Conservation (phyloP, 2,888 invertebrate species). For the Drosophila emarginata region DNA sequence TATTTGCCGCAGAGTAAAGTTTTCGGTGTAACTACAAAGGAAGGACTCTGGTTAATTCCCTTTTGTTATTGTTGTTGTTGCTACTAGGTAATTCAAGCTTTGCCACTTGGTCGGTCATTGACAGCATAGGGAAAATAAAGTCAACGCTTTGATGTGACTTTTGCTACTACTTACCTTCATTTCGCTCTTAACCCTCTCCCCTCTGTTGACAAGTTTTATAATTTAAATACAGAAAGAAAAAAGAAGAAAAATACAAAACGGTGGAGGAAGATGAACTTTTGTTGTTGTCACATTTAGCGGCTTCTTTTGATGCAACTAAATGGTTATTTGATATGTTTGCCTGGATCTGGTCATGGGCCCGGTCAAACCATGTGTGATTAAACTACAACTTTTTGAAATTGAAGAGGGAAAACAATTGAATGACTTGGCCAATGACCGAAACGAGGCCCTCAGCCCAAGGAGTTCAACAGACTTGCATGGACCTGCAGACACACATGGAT, state of each 20-base stretch:
- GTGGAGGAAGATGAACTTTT: conserved; percentile 28
- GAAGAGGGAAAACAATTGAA: conserved; percentile 41
- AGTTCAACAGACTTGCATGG: conserved; percentile 8
- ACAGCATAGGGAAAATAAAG: conserved; percentile 48
- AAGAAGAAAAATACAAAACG: conserved; percentile 32
- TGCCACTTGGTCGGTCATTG: conserved; percentile 56
- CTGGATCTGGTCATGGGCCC: conserved; percentile 7
- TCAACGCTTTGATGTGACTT: conserved; percentile 65
- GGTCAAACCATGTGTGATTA: conserved; percentile 67
- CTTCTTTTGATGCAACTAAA: conserved; percentile 46
- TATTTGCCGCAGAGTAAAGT: conserved; percentile 31
- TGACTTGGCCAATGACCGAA: conserved; percentile 43
- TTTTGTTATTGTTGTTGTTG: conserved; percentile 23
- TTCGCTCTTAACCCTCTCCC: background rate
- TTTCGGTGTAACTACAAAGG: conserved; percentile 70
- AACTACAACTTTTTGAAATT: conserved; percentile 30
- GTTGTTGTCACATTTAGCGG: conserved; percentile 40
- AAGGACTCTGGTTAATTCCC: conserved; percentile 27
- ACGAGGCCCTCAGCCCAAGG: background rate
- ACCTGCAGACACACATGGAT: conserved; percentile 4
- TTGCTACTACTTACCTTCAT: conserved; percentile 12
- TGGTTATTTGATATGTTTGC: conserved; percentile 64
- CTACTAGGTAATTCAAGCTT: conserved; percentile 61
- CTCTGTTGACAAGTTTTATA: conserved; percentile 57
- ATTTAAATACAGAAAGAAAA: conserved; percentile 64